phyloP scores from a whole-genome alignment of 2,113 vertebrate species.

The Lepidothrix coronata region DNA sequence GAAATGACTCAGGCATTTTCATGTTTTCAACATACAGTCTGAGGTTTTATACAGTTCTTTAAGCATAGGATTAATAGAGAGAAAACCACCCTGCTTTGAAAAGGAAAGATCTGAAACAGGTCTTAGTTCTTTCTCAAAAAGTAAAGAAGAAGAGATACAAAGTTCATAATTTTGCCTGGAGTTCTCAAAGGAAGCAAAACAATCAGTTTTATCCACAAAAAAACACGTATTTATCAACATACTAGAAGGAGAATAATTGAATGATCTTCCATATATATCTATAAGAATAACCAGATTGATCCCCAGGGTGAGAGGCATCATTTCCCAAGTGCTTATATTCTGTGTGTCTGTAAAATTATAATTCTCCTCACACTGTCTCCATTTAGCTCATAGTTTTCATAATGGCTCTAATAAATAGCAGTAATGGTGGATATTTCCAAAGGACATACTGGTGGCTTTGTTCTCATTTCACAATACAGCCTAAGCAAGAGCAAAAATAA shows the following conservation, averaged over 20 bases:
- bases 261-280: neutral
- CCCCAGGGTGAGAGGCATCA: neutral
- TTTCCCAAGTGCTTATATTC: neutral
- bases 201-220: neutral
- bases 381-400: neutral
- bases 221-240: neutral
- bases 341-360: neutral
- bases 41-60: neutral
- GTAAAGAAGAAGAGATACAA: neutral
- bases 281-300: neutral
- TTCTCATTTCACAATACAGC: neutral
- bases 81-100: neutral
- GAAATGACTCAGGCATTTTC: neutral
- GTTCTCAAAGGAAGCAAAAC: neutral
- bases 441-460: conserved; percentile 5
- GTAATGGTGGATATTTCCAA: neutral
- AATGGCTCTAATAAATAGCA: conserved; percentile 17
- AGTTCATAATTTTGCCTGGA: neutral
- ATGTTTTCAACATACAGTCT: neutral
- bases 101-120: neutral
- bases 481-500: neutral
- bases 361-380: neutral
- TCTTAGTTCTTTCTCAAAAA: neutral
- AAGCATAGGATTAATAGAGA: neutral
- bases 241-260: neutral